Evolutionary conservation across 2,888 invertebrate genomes (phyloP).

Genomic region (Apotomis betuletana): DNA sequence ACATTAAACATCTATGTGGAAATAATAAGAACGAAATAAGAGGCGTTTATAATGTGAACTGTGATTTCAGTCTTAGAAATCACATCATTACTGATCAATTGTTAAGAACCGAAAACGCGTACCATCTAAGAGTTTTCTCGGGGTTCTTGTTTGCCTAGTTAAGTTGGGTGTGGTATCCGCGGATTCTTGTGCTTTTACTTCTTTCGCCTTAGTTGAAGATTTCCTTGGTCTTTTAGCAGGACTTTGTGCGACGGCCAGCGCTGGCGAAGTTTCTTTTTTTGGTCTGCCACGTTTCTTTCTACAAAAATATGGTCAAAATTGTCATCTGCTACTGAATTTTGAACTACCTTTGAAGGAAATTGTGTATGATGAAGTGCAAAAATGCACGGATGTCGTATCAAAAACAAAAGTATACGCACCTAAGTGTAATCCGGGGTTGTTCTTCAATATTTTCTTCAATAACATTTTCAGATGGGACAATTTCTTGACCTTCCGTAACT

Average conservation of each 20-base stretch:
- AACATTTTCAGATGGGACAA: slow-evolving; percentile 46
- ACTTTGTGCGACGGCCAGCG: slow-evolving; percentile 37
- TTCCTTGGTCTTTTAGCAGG: slow-evolving; percentile 44
- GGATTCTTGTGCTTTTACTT: neutral
- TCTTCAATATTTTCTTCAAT: neutral
- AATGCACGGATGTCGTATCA: neutral
- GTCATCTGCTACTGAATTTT: neutral
- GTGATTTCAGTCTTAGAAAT: too few relatives aligned
- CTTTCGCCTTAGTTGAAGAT: neutral
- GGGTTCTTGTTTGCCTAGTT: slow-evolving; percentile 13
- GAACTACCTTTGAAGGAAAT: too few relatives aligned
- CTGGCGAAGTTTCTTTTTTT: slow-evolving; percentile 40
- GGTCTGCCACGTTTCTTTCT: slow-evolving; percentile 48
- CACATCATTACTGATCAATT: too few relatives aligned
- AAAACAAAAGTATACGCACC: neutral
- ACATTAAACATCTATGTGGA: too few relatives aligned
- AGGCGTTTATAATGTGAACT: too few relatives aligned
- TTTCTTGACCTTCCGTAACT: slow-evolving; percentile 22
- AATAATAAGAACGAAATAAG: too few relatives aligned
- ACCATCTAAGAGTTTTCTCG: slow-evolving; percentile 29
- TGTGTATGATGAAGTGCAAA: too few relatives aligned
- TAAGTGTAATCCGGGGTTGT: slow-evolving; percentile 3
- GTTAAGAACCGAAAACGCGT: neutral
- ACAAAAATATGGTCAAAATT: slow-evolving; percentile 16
- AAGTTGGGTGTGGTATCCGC: neutral